Percentiles rank a stretch among this genome's conserved stretches.
Evolutionary conservation across 2,888 invertebrate genomes (phyloP).

Genomic region (Aelia acuminata): DNA sequence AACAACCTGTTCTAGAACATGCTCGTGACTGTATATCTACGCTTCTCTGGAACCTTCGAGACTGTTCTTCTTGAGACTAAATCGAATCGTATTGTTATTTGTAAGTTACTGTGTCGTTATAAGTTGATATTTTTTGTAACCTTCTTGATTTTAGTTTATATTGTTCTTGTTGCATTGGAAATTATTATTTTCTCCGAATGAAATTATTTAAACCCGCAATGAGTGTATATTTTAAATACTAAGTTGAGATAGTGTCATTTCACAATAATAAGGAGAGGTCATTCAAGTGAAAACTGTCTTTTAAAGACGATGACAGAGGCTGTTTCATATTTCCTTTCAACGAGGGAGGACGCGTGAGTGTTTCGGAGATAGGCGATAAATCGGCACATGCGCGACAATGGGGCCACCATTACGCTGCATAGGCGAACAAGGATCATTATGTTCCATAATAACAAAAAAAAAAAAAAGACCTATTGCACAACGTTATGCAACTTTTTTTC

Average conservation of each 20-base stretch:
- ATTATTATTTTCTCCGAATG: too few relatives aligned
- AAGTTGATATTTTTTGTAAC: too few relatives aligned
- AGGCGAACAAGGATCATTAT: slow-evolving; percentile 32
- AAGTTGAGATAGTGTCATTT: not conserved
- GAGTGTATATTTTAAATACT: not conserved
- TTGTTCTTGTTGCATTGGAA: too few relatives aligned
- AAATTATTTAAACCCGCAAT: too few relatives aligned
- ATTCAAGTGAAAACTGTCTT: not conserved
- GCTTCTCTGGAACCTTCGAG: too few relatives aligned
- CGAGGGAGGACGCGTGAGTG: not conserved
- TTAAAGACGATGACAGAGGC: not conserved
- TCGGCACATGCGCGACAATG: not conserved
- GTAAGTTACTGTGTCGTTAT: too few relatives aligned
- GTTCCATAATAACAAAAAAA: slow-evolving; percentile 18
- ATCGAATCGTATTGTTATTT: too few relatives aligned
- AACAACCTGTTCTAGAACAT: too few relatives aligned
- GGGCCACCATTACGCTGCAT: not conserved
- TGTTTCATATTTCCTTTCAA: not conserved
- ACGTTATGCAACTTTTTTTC: slow-evolving; percentile 21
- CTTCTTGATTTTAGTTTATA: too few relatives aligned
- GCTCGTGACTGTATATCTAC: too few relatives aligned
- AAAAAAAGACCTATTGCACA: slow-evolving; percentile 41
- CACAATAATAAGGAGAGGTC: not conserved
- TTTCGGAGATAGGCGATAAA: not conserved
- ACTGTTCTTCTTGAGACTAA: too few relatives aligned